A percentile compares a stretch with the other conserved stretches of the same genome.
Evolutionary conservation across 2,888 invertebrate genomes (phyloP).

Genomic region (Atherix ibis): DNA sequence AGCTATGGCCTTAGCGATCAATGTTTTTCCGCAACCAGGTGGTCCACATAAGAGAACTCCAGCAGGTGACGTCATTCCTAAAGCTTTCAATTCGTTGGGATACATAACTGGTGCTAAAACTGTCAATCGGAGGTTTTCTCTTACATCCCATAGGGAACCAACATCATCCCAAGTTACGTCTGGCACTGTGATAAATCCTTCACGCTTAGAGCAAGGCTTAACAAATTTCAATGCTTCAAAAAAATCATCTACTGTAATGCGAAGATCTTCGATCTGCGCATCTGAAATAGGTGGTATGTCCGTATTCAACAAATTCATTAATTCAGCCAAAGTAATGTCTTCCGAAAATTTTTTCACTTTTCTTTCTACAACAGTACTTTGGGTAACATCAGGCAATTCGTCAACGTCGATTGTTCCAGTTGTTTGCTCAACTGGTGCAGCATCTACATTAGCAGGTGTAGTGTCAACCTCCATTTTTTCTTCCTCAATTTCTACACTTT

Average conservation of each 20-base stretch:
- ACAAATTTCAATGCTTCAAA: constrained; percentile 60
- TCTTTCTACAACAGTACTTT: constrained; percentile 9
- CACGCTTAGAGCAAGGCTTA: constrained; percentile 86
- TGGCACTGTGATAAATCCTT: constrained; percentile 95
- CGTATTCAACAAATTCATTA: constrained; percentile 50
- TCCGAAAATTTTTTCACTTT: constrained; percentile 10
- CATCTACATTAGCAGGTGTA: constrained; percentile 13
- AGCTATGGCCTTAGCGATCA: constrained; percentile 94
- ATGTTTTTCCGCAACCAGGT: constrained; percentile 91
- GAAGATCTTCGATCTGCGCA: constrained; percentile 46
- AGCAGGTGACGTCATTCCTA: constrained; percentile 68
- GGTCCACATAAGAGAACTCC: constrained; percentile 93
- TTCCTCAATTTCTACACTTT: constrained; percentile 12
- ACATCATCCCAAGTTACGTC: constrained; percentile 95
- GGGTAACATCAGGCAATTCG: constrained; percentile 24
- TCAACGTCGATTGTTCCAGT: constrained; percentile 32
- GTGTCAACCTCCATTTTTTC: constrained; percentile 15
- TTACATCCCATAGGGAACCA: constrained; percentile 75
- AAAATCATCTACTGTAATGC: constrained; percentile 62
- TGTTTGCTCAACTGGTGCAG: constrained; percentile 12
- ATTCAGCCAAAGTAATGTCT: constrained; percentile 35
- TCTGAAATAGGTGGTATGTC: constrained; percentile 43
- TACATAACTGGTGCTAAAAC: constrained; percentile 86
- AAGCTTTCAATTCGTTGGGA: constrained; percentile 57
- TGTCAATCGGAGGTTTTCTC: constrained; percentile 78